Percentiles rank a stretch among this genome's conserved stretches.
phyloP scores from a whole-genome alignment of 2,888 invertebrate species.

The Thymelicus acteon region DNA sequence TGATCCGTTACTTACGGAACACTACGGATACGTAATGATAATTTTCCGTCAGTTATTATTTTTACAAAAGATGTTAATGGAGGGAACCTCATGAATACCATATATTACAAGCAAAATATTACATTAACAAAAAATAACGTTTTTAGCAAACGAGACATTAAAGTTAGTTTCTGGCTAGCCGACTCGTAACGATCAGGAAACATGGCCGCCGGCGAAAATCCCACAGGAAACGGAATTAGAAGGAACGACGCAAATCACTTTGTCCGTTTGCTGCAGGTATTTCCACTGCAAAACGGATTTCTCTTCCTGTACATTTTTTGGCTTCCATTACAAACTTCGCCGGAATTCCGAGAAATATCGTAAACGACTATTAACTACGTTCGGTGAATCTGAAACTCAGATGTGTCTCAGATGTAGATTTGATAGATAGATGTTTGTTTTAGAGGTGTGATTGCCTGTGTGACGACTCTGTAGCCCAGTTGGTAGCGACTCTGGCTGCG shows the following conservation, averaged over 20 bases:
- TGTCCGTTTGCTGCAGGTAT: constrained; percentile 18
- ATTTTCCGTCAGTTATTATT: too few species aligned
- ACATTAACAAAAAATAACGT: too few species aligned
- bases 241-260: constrained; percentile 29
- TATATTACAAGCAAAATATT: too few species aligned
- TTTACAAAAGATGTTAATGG: too few species aligned
- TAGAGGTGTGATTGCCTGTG: too few species aligned
- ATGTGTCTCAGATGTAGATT: too few species aligned
- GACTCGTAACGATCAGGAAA: constrained; percentile 19
- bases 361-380: background rate
- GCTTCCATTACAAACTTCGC: constrained; percentile 8
- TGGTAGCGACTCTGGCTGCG: too few species aligned
- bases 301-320: constrained; percentile 2
- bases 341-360: constrained; percentile 6
- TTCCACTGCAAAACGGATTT: constrained; percentile 15
- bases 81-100: too few species aligned
- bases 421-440: too few species aligned
- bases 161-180: background rate
- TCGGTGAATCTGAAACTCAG: background rate
- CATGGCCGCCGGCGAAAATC: constrained; percentile 19
- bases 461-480: too few species aligned
- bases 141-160: constrained; percentile 18
- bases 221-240: constrained; percentile 26
- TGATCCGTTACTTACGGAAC: too few species aligned
- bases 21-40: too few species aligned